Base-by-base conservation (phyloP, 2,113 vertebrate genomes). In the Edolisoma coerulescens region DNA sequence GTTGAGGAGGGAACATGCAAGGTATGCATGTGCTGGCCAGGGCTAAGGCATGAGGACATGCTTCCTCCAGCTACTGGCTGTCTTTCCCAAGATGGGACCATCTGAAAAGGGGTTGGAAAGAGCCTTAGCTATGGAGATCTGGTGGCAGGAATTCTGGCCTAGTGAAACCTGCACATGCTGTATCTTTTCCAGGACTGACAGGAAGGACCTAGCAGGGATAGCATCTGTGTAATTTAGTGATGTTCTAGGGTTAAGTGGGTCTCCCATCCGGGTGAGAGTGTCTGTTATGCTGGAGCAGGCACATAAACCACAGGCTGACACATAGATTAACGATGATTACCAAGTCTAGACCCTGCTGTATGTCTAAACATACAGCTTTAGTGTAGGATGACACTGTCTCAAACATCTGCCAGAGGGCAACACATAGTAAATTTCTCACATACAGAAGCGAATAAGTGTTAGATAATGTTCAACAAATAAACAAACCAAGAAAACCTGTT, bases 261-360 rank as follows among this genome's bases (percentile, higher is more conserved):
- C 79, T 94, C 71, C 88, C 88, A 89, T 37, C 86, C 94, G 90
- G 71, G 84, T 76, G 84, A 89, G 65, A 75, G 20, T 61, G 41
- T 78, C 76, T 75, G n/a, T 92, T 96, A 89, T 84, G 47, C 44
- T 52, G 64, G 69, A 89, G 73, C 37, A 89, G 50, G 83, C 68
- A 89, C 88, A 93, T 75, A 93, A 96, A 96, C 84, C 76, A 92
- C 53, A 61, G 73, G 53, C 64, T 96, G 95, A 96, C 96, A 95
- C n/a, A n/a, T 41, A 92, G 86, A 97, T 96, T 90, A 93, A 96
- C 0, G 37, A 84, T 41, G 68, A 93, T 93, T 90, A 80, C 80
- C 77, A 80, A 89, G 73, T 86, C 85, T 89, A 79, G 92, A 90
- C 92, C 26, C 61, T 27, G 33, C 20, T 82, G 53, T n/a, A 78